Evolutionary conservation across 2,888 invertebrate species (phyloP), one percentile per base, ranked within the genome.

Genomic region (Tanytarsus gracilentus): DNA sequence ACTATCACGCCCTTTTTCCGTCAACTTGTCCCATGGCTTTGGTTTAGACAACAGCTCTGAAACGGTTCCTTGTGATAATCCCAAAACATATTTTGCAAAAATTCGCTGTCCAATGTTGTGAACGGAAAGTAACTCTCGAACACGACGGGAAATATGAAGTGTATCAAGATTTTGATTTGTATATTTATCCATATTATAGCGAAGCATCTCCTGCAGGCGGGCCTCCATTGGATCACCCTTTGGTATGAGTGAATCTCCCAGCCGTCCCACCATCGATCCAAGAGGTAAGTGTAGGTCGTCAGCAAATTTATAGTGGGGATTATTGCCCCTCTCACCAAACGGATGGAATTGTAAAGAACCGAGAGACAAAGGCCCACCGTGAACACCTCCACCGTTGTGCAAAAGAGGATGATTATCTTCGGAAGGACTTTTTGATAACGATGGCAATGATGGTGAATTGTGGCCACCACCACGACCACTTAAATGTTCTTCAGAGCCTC

Each of bases 21-120:
- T 99, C 70, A 99, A 79, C 77, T 98, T 98, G 78, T 97, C 96
- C 99, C 99, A 99, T 11, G 96, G 96, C 73, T 99, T 97, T 61
- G 99, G 99, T 73, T 99, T 99, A 66, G 97, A 97, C 64, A 99
- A 81, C 68, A 99, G 78, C 77, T 99, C 99, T 65, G 95, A 95
- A 51, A 99, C 97, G 23, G 99, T 99, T 63, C 99, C 99, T 75
- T 99, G 98, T 64, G 88, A 95, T 63, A 94, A 77, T 1, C 98
- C 98, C 66, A 99, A 83, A 53, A 99, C 93, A 76, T 97, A 97
- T 74, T 98, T 98, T 67, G 99, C 99, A 76, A 99, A 99, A 68
- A 99, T 79, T 63, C 99, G 82, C 77, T 99, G 99, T 3, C 99
- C 99, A 68, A 99, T 98, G 75, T 99, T 97, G 77, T 98, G 95